phyloP scores from a whole-genome alignment of 2,113 vertebrate genomes.

The Pseudonaja textilis region DNA sequence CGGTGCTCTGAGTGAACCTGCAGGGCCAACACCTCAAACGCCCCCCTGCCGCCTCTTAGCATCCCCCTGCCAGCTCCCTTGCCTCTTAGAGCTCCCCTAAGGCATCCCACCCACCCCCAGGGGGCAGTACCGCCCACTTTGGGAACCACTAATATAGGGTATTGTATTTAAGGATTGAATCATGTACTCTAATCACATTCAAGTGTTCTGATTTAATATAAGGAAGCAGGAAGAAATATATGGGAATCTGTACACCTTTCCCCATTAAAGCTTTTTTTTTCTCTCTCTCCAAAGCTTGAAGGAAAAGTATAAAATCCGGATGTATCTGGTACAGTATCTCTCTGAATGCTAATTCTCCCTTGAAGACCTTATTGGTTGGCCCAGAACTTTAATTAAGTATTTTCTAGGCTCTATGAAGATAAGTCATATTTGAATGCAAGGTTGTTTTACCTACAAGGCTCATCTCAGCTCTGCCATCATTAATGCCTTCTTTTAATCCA shows the following conservation, averaged over 20 bases:
- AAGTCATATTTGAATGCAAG: constrained; percentile 42
- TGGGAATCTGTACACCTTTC: background rate
- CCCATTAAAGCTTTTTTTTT: background rate
- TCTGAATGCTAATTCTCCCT: constrained; percentile 34
- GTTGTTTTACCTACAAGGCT: constrained; percentile 44
- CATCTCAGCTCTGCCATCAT: constrained; percentile 38
- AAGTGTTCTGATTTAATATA: background rate
- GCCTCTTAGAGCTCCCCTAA: no score
- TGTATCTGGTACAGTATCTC: background rate
- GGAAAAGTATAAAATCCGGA: background rate
- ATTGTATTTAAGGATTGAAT: background rate
- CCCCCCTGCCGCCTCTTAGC: no score
- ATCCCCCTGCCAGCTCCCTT: no score
- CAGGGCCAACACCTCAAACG: no score
- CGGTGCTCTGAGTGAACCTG: no score
- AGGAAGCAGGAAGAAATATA: background rate
- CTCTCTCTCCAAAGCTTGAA: background rate
- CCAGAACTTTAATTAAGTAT: constrained; percentile 52
- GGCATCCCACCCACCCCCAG: no score
- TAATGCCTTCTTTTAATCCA: constrained; percentile 48
- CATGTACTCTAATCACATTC: background rate
- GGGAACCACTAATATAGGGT: no score
- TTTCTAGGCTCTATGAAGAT: constrained; percentile 46
- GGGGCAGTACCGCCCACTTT: no score
- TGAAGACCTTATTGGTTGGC: constrained; percentile 36